Base-by-base conservation (phyloP, 2,888 invertebrate genomes). In the Xestia ashworthii region DNA sequence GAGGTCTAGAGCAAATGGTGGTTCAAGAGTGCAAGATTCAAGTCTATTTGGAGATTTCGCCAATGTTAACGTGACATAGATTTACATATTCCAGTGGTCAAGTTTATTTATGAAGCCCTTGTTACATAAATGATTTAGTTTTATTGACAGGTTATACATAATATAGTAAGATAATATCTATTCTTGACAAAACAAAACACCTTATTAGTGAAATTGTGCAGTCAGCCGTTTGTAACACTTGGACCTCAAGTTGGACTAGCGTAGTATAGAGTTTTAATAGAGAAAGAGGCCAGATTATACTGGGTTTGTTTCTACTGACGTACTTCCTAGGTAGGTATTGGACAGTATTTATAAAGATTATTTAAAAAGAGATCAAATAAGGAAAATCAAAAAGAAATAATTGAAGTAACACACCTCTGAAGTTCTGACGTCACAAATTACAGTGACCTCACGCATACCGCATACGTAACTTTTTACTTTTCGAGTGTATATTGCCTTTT, bases 11-110 rank as follows among this genome's bases (percentile, higher is more conserved):
- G 44, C 38, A 38, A 76, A n/a, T 78, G 66, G 81, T 64, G 41
- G 12, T 22, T 32, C 25, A 66, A 46, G 50, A 81, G 58, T 72
- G 66, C 71, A 76, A 64, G 14, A 53, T 62, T 81, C 80, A 84
- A 87, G 85, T 79, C 22, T 60, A 19, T 79, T 76, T 74, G 19
- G 9, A 50, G 69, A 74, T 83, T 85, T 81, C 22, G 48, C 65
- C 66, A 71, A 74, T 38, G 25, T 67, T 67, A 76, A 76, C 68
- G 68, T 83, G 74, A 81, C 69, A 68, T 67, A 72, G 77, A 80
- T 83, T 11, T n/a, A 44, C 3, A 22, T 71, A 16, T 22, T 22
- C 25, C 11, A 22, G 9, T 64, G 32, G n/a, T 68, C 14, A 44
- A 41, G 67, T 71, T 53, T 32, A 50, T 73, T 48, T 65, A 25